Evolutionary conservation across 2,888 invertebrate genomes (phyloP).

Genomic region (Lycaena phlaeas): DNA sequence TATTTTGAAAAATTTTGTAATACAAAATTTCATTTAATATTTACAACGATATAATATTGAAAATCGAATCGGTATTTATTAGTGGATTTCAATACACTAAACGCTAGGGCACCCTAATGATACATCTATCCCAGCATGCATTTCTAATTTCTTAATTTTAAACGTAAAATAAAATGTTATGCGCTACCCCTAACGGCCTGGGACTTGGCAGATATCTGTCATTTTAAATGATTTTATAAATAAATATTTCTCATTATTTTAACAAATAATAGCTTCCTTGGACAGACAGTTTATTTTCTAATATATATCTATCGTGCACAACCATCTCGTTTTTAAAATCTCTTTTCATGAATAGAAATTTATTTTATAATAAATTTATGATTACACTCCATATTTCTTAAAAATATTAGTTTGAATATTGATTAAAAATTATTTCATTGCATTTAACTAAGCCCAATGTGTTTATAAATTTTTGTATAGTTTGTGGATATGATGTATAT

Average conservation of each 20-base stretch:
- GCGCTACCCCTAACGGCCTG: constrained; percentile 5
- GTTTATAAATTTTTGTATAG: neutral
- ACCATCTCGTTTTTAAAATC: constrained; percentile 44
- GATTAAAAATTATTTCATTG: constrained; percentile 5
- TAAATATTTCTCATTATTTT: constrained; percentile 9
- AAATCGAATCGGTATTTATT: constrained; percentile 21
- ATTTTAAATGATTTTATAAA: constrained; percentile 9
- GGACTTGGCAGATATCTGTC: constrained; percentile 5
- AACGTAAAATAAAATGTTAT: constrained; percentile 13
- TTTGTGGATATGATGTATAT: neutral
- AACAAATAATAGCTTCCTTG: constrained; percentile 31
- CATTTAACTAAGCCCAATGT: neutral
- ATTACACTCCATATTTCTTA: neutral
- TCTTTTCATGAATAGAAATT: constrained; percentile 2
- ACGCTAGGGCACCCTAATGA: constrained; percentile 49
- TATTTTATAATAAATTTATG: neutral
- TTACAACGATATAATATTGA: constrained; percentile 57
- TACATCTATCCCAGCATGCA: constrained; percentile 57
- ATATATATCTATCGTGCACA: constrained; percentile 67
- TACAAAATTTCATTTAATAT: constrained; percentile 69
- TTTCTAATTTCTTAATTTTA: constrained; percentile 25
- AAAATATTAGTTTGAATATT: neutral
- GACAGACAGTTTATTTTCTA: constrained; percentile 56
- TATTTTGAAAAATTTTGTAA: constrained; percentile 62
- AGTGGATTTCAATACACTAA: constrained; percentile 36